Base-by-base conservation (phyloP, 1,140 invertebrate species). In the Drosophila takahashii region DNA sequence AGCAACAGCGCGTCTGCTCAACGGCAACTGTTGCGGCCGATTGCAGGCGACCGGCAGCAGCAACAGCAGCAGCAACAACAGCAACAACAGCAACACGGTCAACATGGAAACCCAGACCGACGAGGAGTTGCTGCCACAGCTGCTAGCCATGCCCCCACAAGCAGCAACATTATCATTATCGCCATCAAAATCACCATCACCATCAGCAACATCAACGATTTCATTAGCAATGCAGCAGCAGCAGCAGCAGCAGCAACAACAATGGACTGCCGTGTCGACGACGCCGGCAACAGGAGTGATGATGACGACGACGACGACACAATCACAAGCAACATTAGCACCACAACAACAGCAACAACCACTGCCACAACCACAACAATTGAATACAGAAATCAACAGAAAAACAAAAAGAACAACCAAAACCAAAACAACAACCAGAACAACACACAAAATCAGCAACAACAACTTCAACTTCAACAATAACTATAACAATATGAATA, bases 91-190 rank as follows among this genome's bases (percentile, higher is more conserved):
- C 41, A 76, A 71, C 72, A 86, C 84, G 58, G 79, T 80, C 39
- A 87, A 69, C 39, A 86, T 79, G 26, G 73, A 92, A 51, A 92
- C 90, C 47, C 90, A 92, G 57, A 92, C 90, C 18, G 84, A 90
- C 51, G 90, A 91, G 27, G 69, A 72, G 54, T 34, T 73, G 65
- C 69, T 71, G 39, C 50, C 73, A 22, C 22, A 22, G 53, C 52
- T 78, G 58, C 36, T 69, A 32, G 77, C 54, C 50, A 77, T 53
- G 53, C 48, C 47, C n/a, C 45, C 41, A 39, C 47, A 50, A 32
- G 29, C 47, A 51, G n/a, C 18, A 64, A 27, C 39, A 36, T 44
- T 9, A 15, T 58, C 22, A 52, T 32, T 36, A 71, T 22, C 45
- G 2, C 61, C 22, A 50, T 27, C 50, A 67, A 39, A 22, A 50